Conservation (phyloP, 1,140 invertebrate species). For the Parapsyche elsis region DNA sequence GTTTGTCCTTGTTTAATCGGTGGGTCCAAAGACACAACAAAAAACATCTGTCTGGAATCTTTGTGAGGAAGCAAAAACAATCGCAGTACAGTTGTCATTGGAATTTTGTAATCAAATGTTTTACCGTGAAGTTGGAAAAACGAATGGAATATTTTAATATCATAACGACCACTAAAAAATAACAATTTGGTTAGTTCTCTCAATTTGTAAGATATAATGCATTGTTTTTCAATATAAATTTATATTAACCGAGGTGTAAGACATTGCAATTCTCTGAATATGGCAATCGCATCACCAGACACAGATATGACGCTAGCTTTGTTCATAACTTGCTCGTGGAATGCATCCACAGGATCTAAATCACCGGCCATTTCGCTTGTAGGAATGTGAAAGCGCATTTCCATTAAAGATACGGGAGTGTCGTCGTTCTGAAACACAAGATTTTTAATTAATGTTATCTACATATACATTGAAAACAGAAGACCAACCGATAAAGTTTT, state of each 20-base stretch:
- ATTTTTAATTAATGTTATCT: neutral
- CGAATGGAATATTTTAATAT: slow-evolving; percentile 97
- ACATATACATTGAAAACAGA: neutral
- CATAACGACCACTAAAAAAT: slow-evolving; percentile 93
- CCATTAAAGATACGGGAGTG: slow-evolving; percentile 94
- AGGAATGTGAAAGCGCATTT: slow-evolving; percentile 98
- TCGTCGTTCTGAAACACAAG: slow-evolving; percentile 86
- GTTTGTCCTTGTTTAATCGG: slow-evolving; percentile 99
- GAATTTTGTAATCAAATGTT: slow-evolving; percentile 99
- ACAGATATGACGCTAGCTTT: slow-evolving; percentile 98
- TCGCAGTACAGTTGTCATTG: slow-evolving; percentile 93
- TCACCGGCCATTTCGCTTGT: slow-evolving; percentile 84
- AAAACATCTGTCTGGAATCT: slow-evolving; percentile 98
- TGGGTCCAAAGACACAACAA: slow-evolving; percentile 98
- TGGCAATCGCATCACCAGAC: slow-evolving; percentile 96
- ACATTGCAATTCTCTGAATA: slow-evolving; percentile 96
- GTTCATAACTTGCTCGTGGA: slow-evolving; percentile 94
- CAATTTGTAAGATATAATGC: neutral
- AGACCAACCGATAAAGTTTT: neutral
- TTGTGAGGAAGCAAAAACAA: slow-evolving; percentile 97
- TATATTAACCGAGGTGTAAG: slow-evolving; percentile 91
- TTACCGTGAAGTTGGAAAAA: slow-evolving; percentile 99
- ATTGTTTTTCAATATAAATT: neutral
- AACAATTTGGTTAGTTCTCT: slow-evolving; percentile 50
- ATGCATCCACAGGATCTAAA: slow-evolving; percentile 92